Conservation (phyloP, 2,888 invertebrate genomes). For the Meganola albula region DNA sequence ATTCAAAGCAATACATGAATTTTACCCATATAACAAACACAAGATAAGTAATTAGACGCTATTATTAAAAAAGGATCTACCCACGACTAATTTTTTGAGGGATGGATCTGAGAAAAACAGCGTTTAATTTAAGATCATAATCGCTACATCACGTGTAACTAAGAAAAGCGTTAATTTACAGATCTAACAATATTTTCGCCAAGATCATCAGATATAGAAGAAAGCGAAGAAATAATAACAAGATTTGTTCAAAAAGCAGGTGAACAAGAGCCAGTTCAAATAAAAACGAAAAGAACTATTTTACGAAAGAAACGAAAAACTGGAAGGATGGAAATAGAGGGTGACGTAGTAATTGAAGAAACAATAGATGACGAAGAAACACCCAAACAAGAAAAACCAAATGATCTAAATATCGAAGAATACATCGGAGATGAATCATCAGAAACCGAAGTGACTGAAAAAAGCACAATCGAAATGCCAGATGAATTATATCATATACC, state of each 20-base stretch:
- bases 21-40: too few species aligned
- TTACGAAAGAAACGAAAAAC: slow-evolving; percentile 60
- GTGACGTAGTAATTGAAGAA: slow-evolving; percentile 75
- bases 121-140: too few species aligned
- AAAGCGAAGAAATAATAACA: slow-evolving; percentile 79
- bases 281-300: slow-evolving; percentile 77
- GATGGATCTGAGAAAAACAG: too few species aligned
- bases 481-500: slow-evolving; percentile 51
- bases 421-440: slow-evolving; percentile 43
- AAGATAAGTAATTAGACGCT: too few species aligned
- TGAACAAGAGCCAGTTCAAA: slow-evolving; percentile 70
- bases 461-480: slow-evolving; percentile 54
- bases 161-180: too few species aligned
- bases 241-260: slow-evolving; percentile 75
- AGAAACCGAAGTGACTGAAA: slow-evolving; percentile 37
- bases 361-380: slow-evolving; percentile 58
- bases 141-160: too few species aligned
- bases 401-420: slow-evolving; percentile 62
- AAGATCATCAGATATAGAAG: slow-evolving; percentile 67
- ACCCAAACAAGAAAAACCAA: slow-evolving; percentile 22
- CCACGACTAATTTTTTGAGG: too few species aligned
- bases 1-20: too few species aligned
- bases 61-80: too few species aligned
- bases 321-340: slow-evolving; percentile 33
- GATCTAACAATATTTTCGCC: slow-evolving; percentile 41